A percentile compares a stretch with the other conserved stretches of the same genome.
Evolutionary conservation across 1,140 invertebrate genomes (phyloP).

Genomic region (Drosophila athabasca): DNA sequence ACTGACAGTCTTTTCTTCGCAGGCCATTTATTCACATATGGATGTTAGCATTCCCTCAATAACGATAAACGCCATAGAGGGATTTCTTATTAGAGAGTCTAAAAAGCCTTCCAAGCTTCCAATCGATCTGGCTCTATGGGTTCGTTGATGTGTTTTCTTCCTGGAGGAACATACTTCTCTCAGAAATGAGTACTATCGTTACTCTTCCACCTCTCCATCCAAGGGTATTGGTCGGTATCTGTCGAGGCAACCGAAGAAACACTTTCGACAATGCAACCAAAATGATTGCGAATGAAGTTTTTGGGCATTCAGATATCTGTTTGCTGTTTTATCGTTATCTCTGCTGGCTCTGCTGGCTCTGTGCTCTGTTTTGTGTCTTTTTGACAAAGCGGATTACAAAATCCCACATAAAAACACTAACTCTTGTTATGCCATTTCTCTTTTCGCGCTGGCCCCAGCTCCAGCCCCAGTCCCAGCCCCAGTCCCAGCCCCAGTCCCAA

Average conservation of each 20-base stretch:
- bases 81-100: neutral
- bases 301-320: constrained; percentile 36
- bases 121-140: too few species aligned
- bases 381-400: constrained; percentile 54
- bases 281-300: constrained; percentile 47
- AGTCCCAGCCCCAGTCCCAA: constrained; percentile 19
- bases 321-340: constrained; percentile 63
- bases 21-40: too few species aligned
- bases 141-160: too few species aligned
- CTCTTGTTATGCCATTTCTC: constrained; percentile 71
- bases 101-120: neutral
- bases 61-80: too few species aligned
- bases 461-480: neutral
- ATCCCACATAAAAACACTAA: constrained; percentile 17
- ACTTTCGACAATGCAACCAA: constrained; percentile 35
- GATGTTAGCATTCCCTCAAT: too few species aligned
- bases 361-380: constrained; percentile 16
- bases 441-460: constrained; percentile 32
- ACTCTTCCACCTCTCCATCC: neutral
- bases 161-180: too few species aligned
- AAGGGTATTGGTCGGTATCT: constrained; percentile 16
- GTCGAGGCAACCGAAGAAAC: neutral
- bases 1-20: neutral
- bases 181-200: too few species aligned
- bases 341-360: neutral